Base-by-base conservation (phyloP, 2,797 vertebrate species). In the Lacerta viridis region DNA sequence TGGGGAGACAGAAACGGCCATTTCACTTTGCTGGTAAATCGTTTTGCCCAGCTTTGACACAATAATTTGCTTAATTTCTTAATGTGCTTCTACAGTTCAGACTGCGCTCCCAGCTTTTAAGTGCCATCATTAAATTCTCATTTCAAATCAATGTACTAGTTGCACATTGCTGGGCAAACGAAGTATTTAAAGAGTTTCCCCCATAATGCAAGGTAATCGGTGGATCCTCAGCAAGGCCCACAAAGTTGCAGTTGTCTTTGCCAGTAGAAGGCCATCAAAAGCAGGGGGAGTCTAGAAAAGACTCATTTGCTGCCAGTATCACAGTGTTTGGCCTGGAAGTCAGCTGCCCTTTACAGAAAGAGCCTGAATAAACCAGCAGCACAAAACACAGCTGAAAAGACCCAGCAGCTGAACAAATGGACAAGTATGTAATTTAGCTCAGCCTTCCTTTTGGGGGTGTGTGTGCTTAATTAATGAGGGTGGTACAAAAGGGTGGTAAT, bases 391-490 rank as follows among this genome's bases (percentile, higher is more conserved):
- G n/a, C 93, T 94, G 95, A 91, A 83, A 88, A 85, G 87, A 85
- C 80, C 75, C 0, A 92, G 91, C 94, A 94, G 94, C 94, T 95
- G 93, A 91, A 72, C 93, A 95, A 95, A 93, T 89, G 93, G 91
- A 91, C 91, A 93, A 93, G 83, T 83, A 88, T 91, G 64, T 91
- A 90, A 91, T 89, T 88, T 92, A 82, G 92, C 86, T 89, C 83
- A 85, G 94, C 93, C 87, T 80, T 77, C n/a, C 72, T 66, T 89
- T 92, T 92, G 20, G 61, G 61, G 20, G 61, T 18, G 61, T 2
- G 61, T 23, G 90, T 94, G 92, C 90, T 93, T 93, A 84, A 93
- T 95, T 95, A 95, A 91, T 87, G 92, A 93, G 36, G 18, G 29
- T 33, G 77, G 5, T 59, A 39, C 5, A 15, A 79, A 55, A 82